Evolutionary conservation across 23 tunicate genomes (phyloP), one percentile per base, ranked within the genome.

Genomic region (Corella eumyota): DNA sequence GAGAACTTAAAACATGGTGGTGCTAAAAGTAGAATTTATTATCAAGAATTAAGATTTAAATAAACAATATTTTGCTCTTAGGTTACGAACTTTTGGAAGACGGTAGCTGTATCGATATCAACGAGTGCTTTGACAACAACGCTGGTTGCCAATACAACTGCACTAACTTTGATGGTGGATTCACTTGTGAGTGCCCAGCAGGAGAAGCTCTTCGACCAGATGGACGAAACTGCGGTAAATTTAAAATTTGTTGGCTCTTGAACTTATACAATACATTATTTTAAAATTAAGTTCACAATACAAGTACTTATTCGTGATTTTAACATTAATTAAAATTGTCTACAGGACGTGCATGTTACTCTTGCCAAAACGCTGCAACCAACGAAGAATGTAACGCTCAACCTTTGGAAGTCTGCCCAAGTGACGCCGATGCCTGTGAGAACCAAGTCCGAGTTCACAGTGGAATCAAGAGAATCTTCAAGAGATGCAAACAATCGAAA

Each of bases 401-500:
- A 11, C 64, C 68, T 2, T 45, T 67, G 22, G 80, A 73, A 62
- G 79, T 92, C 32, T 93, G 99, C 61, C 67, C 85, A n/a, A 44
- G 50, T 25, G 95, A 85, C 45, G 80, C 90, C 11, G 79, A 84
- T 61, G 68, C 99, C 9, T 93, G 99, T 34, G 95, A 93, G 68
- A 93, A 93, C 77, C 90, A 93, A 73, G 83, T 93, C 58, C 95
- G 99, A 7, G 48, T 85, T 56, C 81, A 85, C 83, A 66, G 54
- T 31, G 95, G 90, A n/a, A 28, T 36, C 3, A 85, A 85, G 54
- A 54, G 6, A 3, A 93, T 93, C 71, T 77, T 73, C 79, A 93
- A 93, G 68, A 56, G 85, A 45, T 93, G 99, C 95, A 93, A 93
- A 68, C 99, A 93, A 73, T 58, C 62, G 23, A 77, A 72, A 46